Evolutionary conservation across 2,888 invertebrate species (phyloP).

Genomic region (Osedax fenrisi): DNA sequence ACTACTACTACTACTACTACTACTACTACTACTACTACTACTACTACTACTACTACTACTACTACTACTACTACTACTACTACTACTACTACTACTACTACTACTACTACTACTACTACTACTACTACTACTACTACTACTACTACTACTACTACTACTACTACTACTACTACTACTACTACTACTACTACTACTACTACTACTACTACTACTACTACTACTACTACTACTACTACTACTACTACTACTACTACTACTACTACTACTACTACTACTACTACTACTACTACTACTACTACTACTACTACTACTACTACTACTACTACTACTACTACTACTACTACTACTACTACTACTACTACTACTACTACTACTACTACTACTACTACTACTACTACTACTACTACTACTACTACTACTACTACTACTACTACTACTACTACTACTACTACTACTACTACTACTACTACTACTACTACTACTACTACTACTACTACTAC

Average conservation of each 20-base stretch:
- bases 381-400: not conserved
- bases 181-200: not conserved
- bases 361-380: not conserved
- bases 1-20: too few relatives aligned
- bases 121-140: not conserved
- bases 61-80: too few relatives aligned
- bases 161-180: not conserved
- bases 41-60: too few relatives aligned
- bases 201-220: not conserved
- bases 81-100: too few relatives aligned
- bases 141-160: not conserved
- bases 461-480: not conserved
- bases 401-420: not conserved
- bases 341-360: not conserved
- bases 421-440: not conserved
- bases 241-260: not conserved
- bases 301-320: not conserved
- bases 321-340: not conserved
- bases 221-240: not conserved
- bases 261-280: not conserved
- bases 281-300: not conserved
- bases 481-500: not conserved
- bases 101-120: too few relatives aligned
- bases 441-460: not conserved
- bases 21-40: too few relatives aligned